Conservation (phyloP, 2,113 vertebrate genomes). For the Gadus macrocephalus region DNA sequence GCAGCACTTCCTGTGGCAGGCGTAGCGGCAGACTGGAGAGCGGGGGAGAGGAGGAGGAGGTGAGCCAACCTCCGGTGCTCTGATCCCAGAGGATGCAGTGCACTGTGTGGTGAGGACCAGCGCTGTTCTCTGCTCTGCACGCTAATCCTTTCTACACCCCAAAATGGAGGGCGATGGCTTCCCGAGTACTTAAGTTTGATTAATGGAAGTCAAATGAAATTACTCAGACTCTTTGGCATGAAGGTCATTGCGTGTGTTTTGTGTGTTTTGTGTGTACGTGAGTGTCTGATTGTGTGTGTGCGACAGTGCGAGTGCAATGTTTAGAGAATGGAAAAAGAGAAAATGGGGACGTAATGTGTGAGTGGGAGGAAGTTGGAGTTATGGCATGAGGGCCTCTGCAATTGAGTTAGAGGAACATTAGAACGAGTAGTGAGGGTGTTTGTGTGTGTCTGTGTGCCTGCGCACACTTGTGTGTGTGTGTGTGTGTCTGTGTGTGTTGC, state of each 20-base stretch:
- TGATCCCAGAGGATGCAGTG: no score
- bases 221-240: constrained; percentile 18
- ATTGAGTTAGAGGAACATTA: constrained; percentile 51
- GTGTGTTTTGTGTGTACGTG: neutral
- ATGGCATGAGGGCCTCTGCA: constrained; percentile 34
- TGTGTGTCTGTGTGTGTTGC: neutral
- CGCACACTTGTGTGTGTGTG: neutral
- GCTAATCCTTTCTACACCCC: no score
- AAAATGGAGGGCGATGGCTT: no score
- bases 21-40: constrained; percentile 88
- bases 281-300: constrained; percentile 18
- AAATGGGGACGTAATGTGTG: constrained; percentile 19
- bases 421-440: constrained; percentile 6
- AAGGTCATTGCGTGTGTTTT: constrained; percentile 9
- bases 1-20: constrained; percentile 97
- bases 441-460: constrained; percentile 14
- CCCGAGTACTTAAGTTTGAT: constrained; percentile 23
- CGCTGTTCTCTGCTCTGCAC: no score
- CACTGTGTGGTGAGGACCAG: no score
- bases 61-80: no score
- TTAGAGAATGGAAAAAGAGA: constrained; percentile 1
- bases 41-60: neutral
- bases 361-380: constrained; percentile 38
- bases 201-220: constrained; percentile 43
- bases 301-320: neutral